Base-by-base conservation (phyloP, 2,888 invertebrate species). In the Drosophila koepferae region DNA sequence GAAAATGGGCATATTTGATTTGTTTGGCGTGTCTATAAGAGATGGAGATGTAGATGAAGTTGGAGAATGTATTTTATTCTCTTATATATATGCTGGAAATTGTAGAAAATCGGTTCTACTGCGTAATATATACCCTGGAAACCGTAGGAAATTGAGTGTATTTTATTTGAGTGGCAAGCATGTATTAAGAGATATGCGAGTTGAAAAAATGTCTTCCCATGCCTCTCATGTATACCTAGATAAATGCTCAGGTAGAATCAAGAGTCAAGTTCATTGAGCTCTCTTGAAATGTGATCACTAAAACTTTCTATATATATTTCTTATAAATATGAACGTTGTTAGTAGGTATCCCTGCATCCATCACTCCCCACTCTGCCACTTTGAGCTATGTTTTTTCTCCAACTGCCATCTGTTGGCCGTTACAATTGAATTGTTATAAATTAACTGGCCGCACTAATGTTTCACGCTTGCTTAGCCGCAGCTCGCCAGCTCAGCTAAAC, bases 391-490 rank as follows among this genome's bases (percentile, higher is more conserved):
- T 41, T 60, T 68, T 68, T 43, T 56, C 34, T 43, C 48, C 60
- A 55, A 41, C 61, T 58, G 58, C 67, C 72, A 28, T 28, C 28
- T 68, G 41, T 63, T 67, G 60, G 74, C 79, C 77, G 83, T 76
- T 81, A 83, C 82, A 83, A 80, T 90, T 90, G 90, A 90, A 87
- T 87, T 88, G 87, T 90, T 84, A 80, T 72, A 86, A 89, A 89
- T 90, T 88, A 86, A 74, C 67, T 77, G 71, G 74, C 82, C 87
- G 66, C 74, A 77, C 80, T 89, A 87, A 89, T 87, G 88, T 72
- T 89, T 89, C 86, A 87, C 86, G 85, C 82, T 81, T 85, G 75
- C 85, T 89, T 81, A 74, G 65, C 62, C 62, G 49, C 64, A 61
- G 53, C 62, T 43, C 23, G 10, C 12, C 53, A 48, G 34, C 59